phyloP scores from a whole-genome alignment of 2,113 vertebrate genomes.

The Catagonus wagneri region DNA sequence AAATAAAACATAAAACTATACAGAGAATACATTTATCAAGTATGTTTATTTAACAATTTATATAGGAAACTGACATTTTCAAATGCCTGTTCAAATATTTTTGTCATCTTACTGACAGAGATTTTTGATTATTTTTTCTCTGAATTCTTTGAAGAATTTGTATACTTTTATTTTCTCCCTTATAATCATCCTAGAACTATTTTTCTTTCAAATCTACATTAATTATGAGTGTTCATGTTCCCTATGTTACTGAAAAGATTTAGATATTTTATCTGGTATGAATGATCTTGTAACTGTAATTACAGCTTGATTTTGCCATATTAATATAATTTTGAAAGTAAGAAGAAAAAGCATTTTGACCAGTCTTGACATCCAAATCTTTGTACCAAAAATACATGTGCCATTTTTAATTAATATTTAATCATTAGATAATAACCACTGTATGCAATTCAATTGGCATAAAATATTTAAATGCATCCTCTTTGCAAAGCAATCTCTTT shows the following conservation, averaged over 20 bases:
- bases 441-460: not conserved
- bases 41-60: not conserved
- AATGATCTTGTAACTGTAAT: not conserved
- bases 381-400: not conserved
- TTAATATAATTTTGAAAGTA: slow-evolving; percentile 6
- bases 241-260: not conserved
- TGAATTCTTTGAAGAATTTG: slow-evolving; percentile 11
- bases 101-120: not conserved
- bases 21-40: not conserved
- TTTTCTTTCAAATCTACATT: slow-evolving; percentile 1
- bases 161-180: not conserved
- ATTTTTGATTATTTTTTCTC: not conserved
- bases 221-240: not conserved
- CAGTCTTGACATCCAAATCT: not conserved
- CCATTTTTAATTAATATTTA: not conserved
- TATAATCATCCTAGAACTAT: not conserved
- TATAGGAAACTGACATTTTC: not conserved
- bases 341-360: not conserved
- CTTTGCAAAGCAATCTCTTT: slow-evolving; percentile 7
- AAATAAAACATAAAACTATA: slow-evolving; percentile 54
- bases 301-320: not conserved
- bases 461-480: not conserved
- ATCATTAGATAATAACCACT: not conserved
- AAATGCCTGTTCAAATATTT: not conserved
- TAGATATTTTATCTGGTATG: not conserved